Percentiles rank a stretch among this genome's conserved stretches.
phyloP scores from a whole-genome alignment of 2,888 invertebrate species.

The Spodoptera picta region DNA sequence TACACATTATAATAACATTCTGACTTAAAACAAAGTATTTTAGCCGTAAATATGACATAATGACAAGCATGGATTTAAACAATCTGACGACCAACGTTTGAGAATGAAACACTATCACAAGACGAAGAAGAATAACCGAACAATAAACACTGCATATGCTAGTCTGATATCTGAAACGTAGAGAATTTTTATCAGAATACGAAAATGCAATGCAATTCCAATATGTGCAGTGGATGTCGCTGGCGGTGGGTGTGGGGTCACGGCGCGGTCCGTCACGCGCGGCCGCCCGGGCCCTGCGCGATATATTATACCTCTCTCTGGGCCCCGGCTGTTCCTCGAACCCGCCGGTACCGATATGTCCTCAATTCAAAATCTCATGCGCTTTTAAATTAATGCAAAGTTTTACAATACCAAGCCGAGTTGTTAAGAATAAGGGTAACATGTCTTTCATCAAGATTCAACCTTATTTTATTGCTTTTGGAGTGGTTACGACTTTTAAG shows the following conservation, averaged over 20 bases:
- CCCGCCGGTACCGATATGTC: conserved; percentile 40
- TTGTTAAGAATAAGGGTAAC: neutral
- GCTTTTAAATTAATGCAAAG: conserved; percentile 30
- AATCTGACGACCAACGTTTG: no score
- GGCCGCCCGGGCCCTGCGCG: conserved; percentile 41
- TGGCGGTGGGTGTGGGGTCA: conserved; percentile 7
- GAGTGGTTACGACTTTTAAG: neutral
- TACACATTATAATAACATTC: no score
- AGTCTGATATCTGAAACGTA: no score
- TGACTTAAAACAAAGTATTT: no score
- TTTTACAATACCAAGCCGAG: conserved; percentile 16
- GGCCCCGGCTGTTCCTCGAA: conserved; percentile 45
- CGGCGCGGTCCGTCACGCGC: conserved; percentile 43
- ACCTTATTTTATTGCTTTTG: neutral
- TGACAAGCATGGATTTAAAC: no score
- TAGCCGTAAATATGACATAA: no score
- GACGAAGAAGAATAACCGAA: no score
- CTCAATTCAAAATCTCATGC: conserved; percentile 35
- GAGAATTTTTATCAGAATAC: no score
- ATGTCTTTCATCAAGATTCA: neutral
- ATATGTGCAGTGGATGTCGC: conserved; percentile 19
- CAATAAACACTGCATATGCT: no score
- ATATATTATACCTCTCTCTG: conserved; percentile 45
- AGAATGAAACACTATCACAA: no score
- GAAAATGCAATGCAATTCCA: conserved; percentile 7